Conservation (phyloP, 2,888 invertebrate genomes). For the Antheraea assamensis region DNA sequence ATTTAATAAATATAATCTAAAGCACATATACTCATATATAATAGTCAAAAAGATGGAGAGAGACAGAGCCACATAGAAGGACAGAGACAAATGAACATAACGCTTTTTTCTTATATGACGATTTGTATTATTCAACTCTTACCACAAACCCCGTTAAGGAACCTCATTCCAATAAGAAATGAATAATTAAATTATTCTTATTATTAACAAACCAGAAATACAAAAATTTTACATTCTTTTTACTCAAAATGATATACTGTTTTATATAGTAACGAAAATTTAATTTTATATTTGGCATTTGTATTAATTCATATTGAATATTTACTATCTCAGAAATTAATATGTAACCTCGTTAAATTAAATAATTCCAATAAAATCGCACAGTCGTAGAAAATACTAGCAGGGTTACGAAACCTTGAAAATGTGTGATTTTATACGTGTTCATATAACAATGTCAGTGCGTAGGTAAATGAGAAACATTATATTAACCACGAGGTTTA, state of each 20-base stretch:
- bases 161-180: background rate
- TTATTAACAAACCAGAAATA: background rate
- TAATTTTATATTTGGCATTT: background rate
- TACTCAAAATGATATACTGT: background rate
- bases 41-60: too few species aligned
- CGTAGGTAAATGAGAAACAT: conserved; percentile 7
- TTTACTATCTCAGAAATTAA: background rate
- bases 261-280: background rate
- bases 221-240: background rate
- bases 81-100: too few species aligned
- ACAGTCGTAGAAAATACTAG: background rate
- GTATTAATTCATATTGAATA: background rate
- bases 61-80: too few species aligned
- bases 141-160: too few species aligned
- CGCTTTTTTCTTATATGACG: too few species aligned
- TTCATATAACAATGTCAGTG: background rate
- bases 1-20: too few species aligned
- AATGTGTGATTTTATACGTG: background rate
- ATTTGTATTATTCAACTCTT: too few species aligned
- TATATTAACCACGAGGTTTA: conserved; percentile 11
- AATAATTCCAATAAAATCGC: background rate
- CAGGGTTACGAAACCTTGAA: background rate
- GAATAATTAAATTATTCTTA: background rate
- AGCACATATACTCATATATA: too few species aligned
- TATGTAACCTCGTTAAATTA: background rate